A percentile compares a stretch with the other conserved stretches of the same genome.
phyloP scores from a whole-genome alignment of 2,113 vertebrate species.

The Lucifuga dentata region DNA sequence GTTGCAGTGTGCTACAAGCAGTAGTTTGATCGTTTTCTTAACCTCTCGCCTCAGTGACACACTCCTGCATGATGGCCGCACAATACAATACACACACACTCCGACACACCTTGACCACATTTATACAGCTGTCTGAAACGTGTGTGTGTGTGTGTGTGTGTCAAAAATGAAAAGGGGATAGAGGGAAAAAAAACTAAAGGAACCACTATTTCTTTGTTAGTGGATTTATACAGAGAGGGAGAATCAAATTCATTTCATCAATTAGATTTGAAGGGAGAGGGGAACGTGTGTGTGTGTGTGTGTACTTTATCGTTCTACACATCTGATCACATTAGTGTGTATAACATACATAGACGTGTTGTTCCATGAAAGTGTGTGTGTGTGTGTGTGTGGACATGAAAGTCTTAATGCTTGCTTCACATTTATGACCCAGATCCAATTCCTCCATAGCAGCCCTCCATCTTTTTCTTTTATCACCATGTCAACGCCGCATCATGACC shows the following conservation, averaged over 20 bases:
- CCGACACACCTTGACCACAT: slow-evolving; percentile 38
- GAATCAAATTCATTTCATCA: slow-evolving; percentile 46
- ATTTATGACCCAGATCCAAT: too few species aligned
- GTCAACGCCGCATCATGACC: too few species aligned
- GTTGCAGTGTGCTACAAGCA: not conserved
- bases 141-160: slow-evolving; percentile 37
- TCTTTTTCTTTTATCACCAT: too few species aligned
- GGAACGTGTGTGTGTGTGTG: slow-evolving; percentile 5
- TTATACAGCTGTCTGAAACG: slow-evolving; percentile 51
- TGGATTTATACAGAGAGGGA: slow-evolving; percentile 13
- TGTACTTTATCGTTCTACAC: too few species aligned
- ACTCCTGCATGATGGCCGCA: slow-evolving; percentile 26
- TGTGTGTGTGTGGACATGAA: too few species aligned
- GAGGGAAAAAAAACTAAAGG: slow-evolving; percentile 10
- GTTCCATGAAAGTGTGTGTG: too few species aligned
- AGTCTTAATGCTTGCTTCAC: too few species aligned
- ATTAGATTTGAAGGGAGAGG: slow-evolving; percentile 9
- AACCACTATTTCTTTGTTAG: slow-evolving; percentile 58
- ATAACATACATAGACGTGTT: too few species aligned
- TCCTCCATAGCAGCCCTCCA: too few species aligned
- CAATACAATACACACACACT: slow-evolving; percentile 31
- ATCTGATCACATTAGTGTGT: too few species aligned
- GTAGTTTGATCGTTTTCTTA: slow-evolving; percentile 44
- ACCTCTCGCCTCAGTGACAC: slow-evolving; percentile 54
- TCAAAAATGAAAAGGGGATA: slow-evolving; percentile 27